These are phyloP conservation scores for Laupala kohalensis DNA, from an alignment of 1,140 invertebrate species.

Conservation along the genomic window DNA sequence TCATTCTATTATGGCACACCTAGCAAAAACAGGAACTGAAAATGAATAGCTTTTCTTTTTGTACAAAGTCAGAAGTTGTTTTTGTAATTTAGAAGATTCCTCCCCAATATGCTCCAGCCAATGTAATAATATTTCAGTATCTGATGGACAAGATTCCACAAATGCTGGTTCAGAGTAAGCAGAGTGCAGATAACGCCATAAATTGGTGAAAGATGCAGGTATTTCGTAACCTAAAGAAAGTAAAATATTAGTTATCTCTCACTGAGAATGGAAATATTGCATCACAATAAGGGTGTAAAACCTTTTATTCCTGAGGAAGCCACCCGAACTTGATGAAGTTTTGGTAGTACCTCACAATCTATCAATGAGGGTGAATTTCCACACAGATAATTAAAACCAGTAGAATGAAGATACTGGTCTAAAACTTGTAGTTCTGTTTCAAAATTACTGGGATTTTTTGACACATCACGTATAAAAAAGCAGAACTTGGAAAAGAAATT, in stretches of 20 bases:
- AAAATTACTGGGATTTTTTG: slow-evolving; percentile 32
- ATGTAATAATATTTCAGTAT: slow-evolving; percentile 45
- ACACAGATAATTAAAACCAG: slow-evolving; percentile 30
- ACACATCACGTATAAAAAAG: slow-evolving; percentile 40
- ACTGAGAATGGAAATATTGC: not conserved
- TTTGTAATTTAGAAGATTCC: slow-evolving; percentile 16
- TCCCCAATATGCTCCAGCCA: slow-evolving; percentile 40
- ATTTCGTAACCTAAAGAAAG: slow-evolving; percentile 29
- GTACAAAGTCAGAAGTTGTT: slow-evolving; percentile 1
- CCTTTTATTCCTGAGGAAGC: slow-evolving; percentile 38
- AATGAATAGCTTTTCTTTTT: slow-evolving; percentile 12
- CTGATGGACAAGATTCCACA: slow-evolving; percentile 43
- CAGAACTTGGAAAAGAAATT: slow-evolving; percentile 46
- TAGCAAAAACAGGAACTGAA: slow-evolving; percentile 10
- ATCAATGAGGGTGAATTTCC: slow-evolving; percentile 32
- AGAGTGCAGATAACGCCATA: slow-evolving; percentile 46
- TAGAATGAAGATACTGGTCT: slow-evolving; percentile 28
- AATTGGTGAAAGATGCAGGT: slow-evolving; percentile 32
- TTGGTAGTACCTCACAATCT: slow-evolving; percentile 42
- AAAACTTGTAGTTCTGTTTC: slow-evolving; percentile 32
- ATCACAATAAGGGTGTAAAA: not conserved
- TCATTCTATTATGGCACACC: slow-evolving; percentile 11
- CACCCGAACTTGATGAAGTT: slow-evolving; percentile 42
- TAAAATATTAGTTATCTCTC: not conserved
- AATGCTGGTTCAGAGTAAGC: slow-evolving; percentile 43